Evolutionary conservation across 2,888 invertebrate genomes (phyloP).

Genomic region (Cephus sareptanus): DNA sequence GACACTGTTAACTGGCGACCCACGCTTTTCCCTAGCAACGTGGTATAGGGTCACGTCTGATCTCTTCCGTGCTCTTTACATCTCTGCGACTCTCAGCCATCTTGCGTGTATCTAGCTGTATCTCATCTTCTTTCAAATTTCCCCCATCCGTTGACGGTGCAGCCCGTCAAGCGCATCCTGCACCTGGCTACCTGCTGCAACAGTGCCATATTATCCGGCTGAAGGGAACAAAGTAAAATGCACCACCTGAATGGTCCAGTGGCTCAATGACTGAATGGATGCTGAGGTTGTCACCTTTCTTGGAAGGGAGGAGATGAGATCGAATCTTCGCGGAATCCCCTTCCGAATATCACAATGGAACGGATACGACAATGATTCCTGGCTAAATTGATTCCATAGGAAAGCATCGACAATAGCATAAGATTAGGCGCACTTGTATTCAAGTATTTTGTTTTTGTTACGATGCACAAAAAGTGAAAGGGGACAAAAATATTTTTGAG

Average conservation of each 20-base stretch:
- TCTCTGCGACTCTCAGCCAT: conserved; percentile 19
- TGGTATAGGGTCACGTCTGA: not conserved
- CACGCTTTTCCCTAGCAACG: conserved; percentile 16
- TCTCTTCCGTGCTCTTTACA: conserved; percentile 17
- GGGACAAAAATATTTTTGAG: not conserved
- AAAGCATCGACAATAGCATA: not conserved
- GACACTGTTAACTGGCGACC: conserved; percentile 11
- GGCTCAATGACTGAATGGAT: not conserved
- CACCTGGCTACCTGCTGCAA: conserved; percentile 54
- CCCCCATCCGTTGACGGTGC: not conserved
- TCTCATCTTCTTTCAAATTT: conserved; percentile 26
- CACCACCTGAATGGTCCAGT: not conserved
- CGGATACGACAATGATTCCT: not conserved
- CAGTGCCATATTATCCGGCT: not conserved
- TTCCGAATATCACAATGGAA: not conserved
- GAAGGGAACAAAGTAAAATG: not conserved
- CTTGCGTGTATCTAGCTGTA: conserved; percentile 21
- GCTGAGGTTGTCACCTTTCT: not conserved
- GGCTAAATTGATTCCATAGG: not conserved
- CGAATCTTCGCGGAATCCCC: not conserved
- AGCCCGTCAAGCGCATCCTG: conserved; percentile 35
- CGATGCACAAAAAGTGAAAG: not conserved
- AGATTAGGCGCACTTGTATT: not conserved
- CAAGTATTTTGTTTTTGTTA: not conserved
- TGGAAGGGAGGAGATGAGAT: not conserved